Evolutionary conservation across 2,797 vertebrate species (phyloP).

Genomic region (Aplochiton taeniatus): DNA sequence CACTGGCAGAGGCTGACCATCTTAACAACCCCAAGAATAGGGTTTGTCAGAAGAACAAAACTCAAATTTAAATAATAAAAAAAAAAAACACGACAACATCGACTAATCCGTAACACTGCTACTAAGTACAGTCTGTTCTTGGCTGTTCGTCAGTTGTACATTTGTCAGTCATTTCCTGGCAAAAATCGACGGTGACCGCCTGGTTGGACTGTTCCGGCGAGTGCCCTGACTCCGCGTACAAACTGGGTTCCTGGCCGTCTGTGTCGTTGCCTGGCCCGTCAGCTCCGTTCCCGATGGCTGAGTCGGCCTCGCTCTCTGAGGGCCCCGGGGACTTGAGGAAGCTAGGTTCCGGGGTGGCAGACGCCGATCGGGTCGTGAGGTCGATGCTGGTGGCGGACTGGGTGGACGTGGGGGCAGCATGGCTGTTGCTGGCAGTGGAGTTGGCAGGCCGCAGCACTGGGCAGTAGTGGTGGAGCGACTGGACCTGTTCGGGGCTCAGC

Average conservation of each 20-base stretch:
- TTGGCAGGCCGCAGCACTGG: slow-evolving; percentile 88
- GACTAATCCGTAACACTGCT: slow-evolving; percentile 57
- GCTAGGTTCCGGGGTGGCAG: slow-evolving; percentile 82
- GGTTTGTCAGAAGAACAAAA: slow-evolving; percentile 77
- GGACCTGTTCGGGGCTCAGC: slow-evolving; percentile 93
- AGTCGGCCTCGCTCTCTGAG: slow-evolving; percentile 72
- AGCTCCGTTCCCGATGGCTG: slow-evolving; percentile 76
- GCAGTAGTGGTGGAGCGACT: slow-evolving; percentile 94
- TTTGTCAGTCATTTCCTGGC: slow-evolving; percentile 99
- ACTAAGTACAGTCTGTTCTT: slow-evolving; percentile 91
- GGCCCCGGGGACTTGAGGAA: slow-evolving; percentile 76
- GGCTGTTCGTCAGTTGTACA: slow-evolving; percentile 98
- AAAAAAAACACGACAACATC: slow-evolving; percentile 51
- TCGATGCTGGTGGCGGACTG: slow-evolving; percentile 83
- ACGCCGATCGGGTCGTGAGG: slow-evolving; percentile 74
- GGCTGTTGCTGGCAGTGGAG: slow-evolving; percentile 71
- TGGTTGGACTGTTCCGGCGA: slow-evolving; percentile 87
- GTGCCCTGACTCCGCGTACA: slow-evolving; percentile 81
- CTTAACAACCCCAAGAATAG: slow-evolving; percentile 69
- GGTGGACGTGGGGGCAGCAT: slow-evolving; percentile 30
- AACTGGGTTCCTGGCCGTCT: slow-evolving; percentile 75
- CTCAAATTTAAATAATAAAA: slow-evolving; percentile 70
- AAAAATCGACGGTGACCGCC: slow-evolving; percentile 97
- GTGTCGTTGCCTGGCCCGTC: slow-evolving; percentile 68
- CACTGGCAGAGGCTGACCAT: slow-evolving; percentile 86